phyloP scores from a whole-genome alignment of 2,888 invertebrate species.

The Hypomecis atomaria region DNA sequence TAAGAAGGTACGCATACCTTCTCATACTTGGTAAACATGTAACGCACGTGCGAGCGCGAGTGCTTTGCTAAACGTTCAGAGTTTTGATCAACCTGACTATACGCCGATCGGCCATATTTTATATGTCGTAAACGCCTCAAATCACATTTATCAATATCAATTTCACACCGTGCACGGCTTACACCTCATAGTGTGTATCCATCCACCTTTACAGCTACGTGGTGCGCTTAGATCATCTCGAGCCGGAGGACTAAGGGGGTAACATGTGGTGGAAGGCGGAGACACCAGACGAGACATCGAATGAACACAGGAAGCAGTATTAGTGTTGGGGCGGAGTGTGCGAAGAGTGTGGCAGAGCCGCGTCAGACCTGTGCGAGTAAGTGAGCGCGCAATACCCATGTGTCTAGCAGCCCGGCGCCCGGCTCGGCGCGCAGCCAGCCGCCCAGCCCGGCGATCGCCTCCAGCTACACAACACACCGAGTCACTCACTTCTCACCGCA shows the following conservation, averaged over 20 bases:
- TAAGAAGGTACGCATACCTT: too few species aligned
- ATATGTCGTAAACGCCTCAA: too few species aligned
- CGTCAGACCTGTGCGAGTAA: slow-evolving; percentile 84
- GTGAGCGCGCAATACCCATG: slow-evolving; percentile 85
- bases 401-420: slow-evolving; percentile 80
- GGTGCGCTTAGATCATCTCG: too few species aligned
- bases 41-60: too few species aligned
- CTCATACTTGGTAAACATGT: too few species aligned
- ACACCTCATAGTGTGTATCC: too few species aligned
- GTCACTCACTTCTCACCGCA: not conserved
- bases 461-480: slow-evolving; percentile 66
- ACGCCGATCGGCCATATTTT: too few species aligned
- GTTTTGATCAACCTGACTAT: too few species aligned
- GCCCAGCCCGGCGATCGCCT: slow-evolving; percentile 82
- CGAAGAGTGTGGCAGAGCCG: slow-evolving; percentile 62
- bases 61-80: too few species aligned
- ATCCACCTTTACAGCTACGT: too few species aligned
- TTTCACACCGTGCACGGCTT: too few species aligned
- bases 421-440: slow-evolving; percentile 82
- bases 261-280: slow-evolving; percentile 18
- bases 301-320: slow-evolving; percentile 56
- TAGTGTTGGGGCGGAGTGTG: slow-evolving; percentile 41
- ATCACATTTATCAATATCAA: too few species aligned
- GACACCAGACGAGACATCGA: slow-evolving; percentile 6
- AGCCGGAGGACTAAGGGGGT: not conserved